Conservation (phyloP, 2,888 invertebrate species). For the Diogma glabrata region DNA sequence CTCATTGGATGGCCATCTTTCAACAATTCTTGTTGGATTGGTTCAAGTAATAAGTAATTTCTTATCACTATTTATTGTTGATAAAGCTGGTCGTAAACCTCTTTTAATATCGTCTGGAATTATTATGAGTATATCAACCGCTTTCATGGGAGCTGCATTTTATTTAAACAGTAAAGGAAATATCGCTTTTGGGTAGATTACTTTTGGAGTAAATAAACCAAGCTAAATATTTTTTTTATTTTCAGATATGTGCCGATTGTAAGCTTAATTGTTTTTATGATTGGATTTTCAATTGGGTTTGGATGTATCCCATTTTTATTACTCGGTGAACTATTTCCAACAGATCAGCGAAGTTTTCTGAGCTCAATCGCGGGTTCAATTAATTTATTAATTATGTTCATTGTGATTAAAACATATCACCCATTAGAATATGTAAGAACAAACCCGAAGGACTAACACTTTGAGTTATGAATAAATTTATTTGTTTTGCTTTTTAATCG, state of each 20-base stretch:
- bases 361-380: conserved; percentile 45
- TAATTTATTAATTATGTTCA: conserved; percentile 43
- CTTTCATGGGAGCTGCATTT: conserved; percentile 43
- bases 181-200: conserved; percentile 37
- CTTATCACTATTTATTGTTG: conserved; percentile 43
- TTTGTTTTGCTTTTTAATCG: conserved; percentile 13
- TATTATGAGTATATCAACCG: conserved; percentile 42
- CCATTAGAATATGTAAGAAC: conserved; percentile 36
- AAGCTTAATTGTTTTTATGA: conserved; percentile 45
- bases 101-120: conserved; percentile 46
- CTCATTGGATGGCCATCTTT: conserved; percentile 40
- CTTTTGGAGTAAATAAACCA: background rate
- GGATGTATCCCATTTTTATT: conserved; percentile 51
- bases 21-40: conserved; percentile 44
- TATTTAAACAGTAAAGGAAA: conserved; percentile 37
- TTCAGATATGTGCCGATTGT: conserved; percentile 42
- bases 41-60: conserved; percentile 44
- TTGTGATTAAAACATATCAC: conserved; percentile 45
- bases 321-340: conserved; percentile 49
- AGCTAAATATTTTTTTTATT: no score
- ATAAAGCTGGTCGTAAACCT: conserved; percentile 46
- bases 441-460: no score
- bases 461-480: background rate
- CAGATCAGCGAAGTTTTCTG: conserved; percentile 42
- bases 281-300: conserved; percentile 49